phyloP scores from a whole-genome alignment of 2,797 vertebrate species.

The Myoxocephalus aenaeus region DNA sequence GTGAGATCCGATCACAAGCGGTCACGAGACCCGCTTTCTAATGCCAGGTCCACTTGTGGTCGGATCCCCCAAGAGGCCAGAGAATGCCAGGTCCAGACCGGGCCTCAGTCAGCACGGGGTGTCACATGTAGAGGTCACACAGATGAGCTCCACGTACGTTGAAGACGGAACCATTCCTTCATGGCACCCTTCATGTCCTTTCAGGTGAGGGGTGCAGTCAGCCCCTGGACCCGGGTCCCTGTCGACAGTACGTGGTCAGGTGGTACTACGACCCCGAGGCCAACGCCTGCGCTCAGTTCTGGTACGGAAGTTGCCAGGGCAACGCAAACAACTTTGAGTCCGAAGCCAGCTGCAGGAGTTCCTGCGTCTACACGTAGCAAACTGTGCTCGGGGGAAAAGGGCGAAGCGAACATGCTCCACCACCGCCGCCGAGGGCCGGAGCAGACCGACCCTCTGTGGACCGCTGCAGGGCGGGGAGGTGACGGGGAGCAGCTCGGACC shows the following conservation, averaged over 20 bases:
- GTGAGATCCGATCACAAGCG: not conserved
- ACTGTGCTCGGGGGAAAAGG: not conserved
- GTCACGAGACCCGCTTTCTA: not conserved
- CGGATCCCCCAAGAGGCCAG: not conserved
- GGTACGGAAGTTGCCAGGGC: slow-evolving; percentile 90
- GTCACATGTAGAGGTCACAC: not conserved
- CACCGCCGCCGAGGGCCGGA: slow-evolving; percentile 15
- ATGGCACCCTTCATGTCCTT: slow-evolving; percentile 29
- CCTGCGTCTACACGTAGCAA: slow-evolving; percentile 79
- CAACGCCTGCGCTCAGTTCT: slow-evolving; percentile 91
- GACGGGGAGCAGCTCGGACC: not conserved
- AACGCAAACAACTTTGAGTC: slow-evolving; percentile 88
- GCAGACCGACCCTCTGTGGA: slow-evolving; percentile 2
- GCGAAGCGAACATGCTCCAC: slow-evolving; percentile 18
- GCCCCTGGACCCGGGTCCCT: slow-evolving; percentile 84
- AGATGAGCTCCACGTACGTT: not conserved
- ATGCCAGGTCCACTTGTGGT: not conserved
- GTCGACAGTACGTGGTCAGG: slow-evolving; percentile 82
- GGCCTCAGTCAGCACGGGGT: not conserved
- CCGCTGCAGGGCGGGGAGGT: slow-evolving; percentile 3
- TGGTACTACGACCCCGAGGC: slow-evolving; percentile 90
- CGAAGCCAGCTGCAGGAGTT: slow-evolving; percentile 80
- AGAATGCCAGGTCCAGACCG: not conserved
- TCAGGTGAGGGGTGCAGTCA: slow-evolving; percentile 84
- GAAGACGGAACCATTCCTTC: not conserved